Conservation (phyloP, 2,113 vertebrate species). For the Ophiodon elongatus region DNA sequence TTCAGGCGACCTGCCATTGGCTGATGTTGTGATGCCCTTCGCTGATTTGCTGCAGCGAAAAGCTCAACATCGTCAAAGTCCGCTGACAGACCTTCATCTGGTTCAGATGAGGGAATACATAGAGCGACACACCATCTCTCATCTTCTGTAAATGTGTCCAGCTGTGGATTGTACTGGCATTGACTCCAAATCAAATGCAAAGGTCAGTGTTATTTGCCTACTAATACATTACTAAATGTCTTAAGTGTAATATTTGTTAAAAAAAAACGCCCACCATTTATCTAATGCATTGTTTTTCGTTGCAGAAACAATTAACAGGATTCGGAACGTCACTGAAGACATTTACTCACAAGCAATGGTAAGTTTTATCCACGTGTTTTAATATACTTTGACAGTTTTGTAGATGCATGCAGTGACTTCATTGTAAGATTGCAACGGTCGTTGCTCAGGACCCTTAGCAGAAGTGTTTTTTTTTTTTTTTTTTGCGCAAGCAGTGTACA, state of each 20-base stretch:
- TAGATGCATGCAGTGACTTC: background rate
- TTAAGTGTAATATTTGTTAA: background rate
- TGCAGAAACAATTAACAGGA: slow-evolving; percentile 16
- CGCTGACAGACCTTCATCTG: slow-evolving; percentile 26
- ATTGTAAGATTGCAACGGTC: background rate
- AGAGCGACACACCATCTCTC: background rate
- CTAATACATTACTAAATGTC: background rate
- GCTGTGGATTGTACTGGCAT: background rate
- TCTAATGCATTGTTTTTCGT: background rate
- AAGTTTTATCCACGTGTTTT: slow-evolving; percentile 24
- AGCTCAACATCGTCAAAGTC: slow-evolving; percentile 61
- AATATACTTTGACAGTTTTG: background rate
- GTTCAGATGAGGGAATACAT: slow-evolving; percentile 20
- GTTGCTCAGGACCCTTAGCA: background rate
- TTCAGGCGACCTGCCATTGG: slow-evolving; percentile 76
- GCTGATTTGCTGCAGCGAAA: slow-evolving; percentile 74
- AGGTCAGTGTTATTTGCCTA: slow-evolving; percentile 41
- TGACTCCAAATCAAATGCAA: background rate
- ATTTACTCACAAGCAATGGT: slow-evolving; percentile 68
- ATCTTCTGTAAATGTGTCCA: background rate
- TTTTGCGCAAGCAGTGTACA: background rate
- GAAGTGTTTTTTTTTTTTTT: background rate
- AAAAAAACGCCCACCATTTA: background rate
- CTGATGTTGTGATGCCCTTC: slow-evolving; percentile 25
- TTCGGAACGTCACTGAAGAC: slow-evolving; percentile 26